phyloP scores from a whole-genome alignment of 1,140 invertebrate genomes.

The Papilio glaucus region DNA sequence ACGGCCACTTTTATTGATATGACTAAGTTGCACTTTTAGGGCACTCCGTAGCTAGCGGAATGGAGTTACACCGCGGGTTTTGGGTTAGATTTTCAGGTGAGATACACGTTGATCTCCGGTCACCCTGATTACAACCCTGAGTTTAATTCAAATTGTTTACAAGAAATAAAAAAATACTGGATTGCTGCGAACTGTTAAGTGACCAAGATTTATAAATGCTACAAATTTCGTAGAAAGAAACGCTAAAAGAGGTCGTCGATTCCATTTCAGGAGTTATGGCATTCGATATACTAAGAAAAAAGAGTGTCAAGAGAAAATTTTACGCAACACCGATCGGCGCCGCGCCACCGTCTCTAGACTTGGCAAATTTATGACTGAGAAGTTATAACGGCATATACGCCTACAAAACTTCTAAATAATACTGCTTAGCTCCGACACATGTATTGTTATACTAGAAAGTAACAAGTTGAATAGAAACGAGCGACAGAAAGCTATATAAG shows the following conservation, averaged over 20 bases:
- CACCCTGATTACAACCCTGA: too few relatives aligned
- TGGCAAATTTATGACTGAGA: conserved; percentile 61
- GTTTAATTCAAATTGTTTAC: too few relatives aligned
- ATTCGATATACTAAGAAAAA: conserved; percentile 40
- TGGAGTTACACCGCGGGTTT: not conserved
- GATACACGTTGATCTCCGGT: too few relatives aligned
- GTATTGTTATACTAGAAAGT: conserved; percentile 48
- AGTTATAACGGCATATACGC: conserved; percentile 59
- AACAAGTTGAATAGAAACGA: conserved; percentile 38
- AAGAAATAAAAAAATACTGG: too few relatives aligned
- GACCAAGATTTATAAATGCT: too few relatives aligned
- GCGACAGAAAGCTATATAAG: conserved; percentile 7
- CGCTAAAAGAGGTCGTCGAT: too few relatives aligned
- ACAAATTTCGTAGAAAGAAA: too few relatives aligned
- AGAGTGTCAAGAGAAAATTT: conserved; percentile 60
- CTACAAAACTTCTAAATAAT: conserved; percentile 61
- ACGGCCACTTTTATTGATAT: not conserved
- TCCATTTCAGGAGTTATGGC: not conserved
- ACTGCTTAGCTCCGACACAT: conserved; percentile 50
- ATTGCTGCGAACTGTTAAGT: too few relatives aligned
- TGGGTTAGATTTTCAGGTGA: not conserved
- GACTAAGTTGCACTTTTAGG: not conserved
- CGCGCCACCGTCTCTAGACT: conserved; percentile 50
- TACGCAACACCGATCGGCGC: conserved; percentile 53
- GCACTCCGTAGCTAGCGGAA: too few relatives aligned